A percentile compares a stretch with the other conserved stretches of the same genome.
phyloP scores from a whole-genome alignment of 2,888 invertebrate species.

The Coelopa pilipes region DNA sequence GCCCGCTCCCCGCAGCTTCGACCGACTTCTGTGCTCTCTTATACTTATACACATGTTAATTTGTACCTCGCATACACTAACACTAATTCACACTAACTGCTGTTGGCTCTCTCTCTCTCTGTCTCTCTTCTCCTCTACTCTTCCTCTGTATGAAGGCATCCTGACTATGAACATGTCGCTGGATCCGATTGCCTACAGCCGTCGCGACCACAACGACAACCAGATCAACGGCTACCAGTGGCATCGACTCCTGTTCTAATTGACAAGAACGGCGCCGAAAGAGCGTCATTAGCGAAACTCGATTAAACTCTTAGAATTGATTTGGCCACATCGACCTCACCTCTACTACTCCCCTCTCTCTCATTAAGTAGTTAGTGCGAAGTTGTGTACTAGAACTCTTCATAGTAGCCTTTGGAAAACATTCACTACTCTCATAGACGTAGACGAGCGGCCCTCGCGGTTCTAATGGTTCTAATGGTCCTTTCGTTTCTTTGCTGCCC shows the following conservation, averaged over 20 bases:
- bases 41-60: too few relatives aligned
- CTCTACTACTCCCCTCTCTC: not conserved
- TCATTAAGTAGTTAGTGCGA: conserved; percentile 33
- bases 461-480: too few relatives aligned
- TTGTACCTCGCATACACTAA: too few relatives aligned
- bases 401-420: conserved; percentile 41
- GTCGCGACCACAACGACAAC: conserved; percentile 10
- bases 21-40: too few relatives aligned
- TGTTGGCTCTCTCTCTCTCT: not conserved
- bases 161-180: conserved; percentile 64
- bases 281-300: too few relatives aligned
- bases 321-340: too few relatives aligned
- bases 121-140: not conserved
- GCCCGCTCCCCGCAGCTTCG: too few relatives aligned
- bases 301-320: too few relatives aligned
- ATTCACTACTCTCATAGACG: not conserved
- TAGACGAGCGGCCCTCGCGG: conserved; percentile 15
- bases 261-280: too few relatives aligned
- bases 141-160: conserved; percentile 37
- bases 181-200: conserved; percentile 30
- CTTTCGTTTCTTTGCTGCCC: not conserved
- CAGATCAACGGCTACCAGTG: too few relatives aligned
- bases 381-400: conserved; percentile 34
- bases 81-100: not conserved
- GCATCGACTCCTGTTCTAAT: too few relatives aligned